These are phyloP conservation scores for Caenorhabditis sp. DNA, from an alignment of 2,888 invertebrate genomes.

Conservation along the genomic window DNA sequence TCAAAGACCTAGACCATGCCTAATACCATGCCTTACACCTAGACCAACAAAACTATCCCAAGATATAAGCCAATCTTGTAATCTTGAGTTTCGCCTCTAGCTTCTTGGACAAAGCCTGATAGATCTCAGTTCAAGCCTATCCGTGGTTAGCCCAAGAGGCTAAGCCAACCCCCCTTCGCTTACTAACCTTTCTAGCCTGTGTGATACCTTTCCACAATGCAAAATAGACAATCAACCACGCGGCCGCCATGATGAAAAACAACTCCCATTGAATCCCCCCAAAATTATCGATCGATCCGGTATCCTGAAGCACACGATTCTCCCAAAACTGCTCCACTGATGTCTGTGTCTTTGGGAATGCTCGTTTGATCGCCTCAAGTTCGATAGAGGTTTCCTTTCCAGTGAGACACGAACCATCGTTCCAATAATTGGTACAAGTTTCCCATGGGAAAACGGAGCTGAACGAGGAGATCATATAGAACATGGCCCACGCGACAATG, in stretches of 20 bases:
- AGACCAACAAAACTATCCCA: too few relatives aligned
- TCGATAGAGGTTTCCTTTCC: slow-evolving; percentile 55
- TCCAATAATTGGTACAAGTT: slow-evolving; percentile 68
- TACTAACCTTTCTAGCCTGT: slow-evolving; percentile 68
- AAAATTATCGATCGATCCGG: slow-evolving; percentile 63
- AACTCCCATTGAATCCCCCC: slow-evolving; percentile 71
- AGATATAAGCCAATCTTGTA: too few relatives aligned
- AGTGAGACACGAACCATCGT: slow-evolving; percentile 51
- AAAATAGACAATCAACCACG: slow-evolving; percentile 71
- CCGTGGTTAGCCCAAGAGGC: too few relatives aligned
- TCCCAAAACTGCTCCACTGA: slow-evolving; percentile 72
- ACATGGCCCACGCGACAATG: slow-evolving; percentile 70
- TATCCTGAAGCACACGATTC: slow-evolving; percentile 68
- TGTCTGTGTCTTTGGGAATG: slow-evolving; percentile 58
- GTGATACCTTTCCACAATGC: slow-evolving; percentile 71
- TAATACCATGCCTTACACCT: too few relatives aligned
- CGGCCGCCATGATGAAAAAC: slow-evolving; percentile 58
- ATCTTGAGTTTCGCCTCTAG: too few relatives aligned
- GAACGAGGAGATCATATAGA: slow-evolving; percentile 70
- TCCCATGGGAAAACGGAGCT: slow-evolving; percentile 69
- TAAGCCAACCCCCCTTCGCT: too few relatives aligned
- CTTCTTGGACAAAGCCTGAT: too few relatives aligned
- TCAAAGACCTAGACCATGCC: too few relatives aligned
- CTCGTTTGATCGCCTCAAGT: slow-evolving; percentile 34
- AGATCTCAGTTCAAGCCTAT: too few relatives aligned